phyloP scores from a whole-genome alignment of 2,797 vertebrate species.

The Micrastur ruficollis region DNA sequence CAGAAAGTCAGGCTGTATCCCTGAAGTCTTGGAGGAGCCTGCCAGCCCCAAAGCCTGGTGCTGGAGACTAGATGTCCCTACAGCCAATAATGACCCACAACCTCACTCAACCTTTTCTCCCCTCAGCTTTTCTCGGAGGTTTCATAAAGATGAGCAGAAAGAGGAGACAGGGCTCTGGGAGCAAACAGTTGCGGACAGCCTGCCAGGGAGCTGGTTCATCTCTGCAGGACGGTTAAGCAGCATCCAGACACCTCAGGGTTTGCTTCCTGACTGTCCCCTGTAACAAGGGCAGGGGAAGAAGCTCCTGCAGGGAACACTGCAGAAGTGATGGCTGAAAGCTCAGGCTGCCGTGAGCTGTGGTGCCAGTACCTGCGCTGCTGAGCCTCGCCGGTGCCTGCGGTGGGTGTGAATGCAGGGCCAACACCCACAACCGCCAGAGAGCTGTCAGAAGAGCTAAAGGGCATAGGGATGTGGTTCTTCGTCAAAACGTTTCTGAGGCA shows the following conservation, averaged over 20 bases:
- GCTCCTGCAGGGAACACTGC: neutral
- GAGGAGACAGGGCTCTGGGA: neutral
- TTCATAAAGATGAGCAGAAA: neutral
- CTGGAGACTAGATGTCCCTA: neutral
- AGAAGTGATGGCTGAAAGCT: neutral
- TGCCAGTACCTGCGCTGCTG: neutral
- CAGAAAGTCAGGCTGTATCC: neutral
- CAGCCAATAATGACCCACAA: neutral
- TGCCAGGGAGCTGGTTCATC: neutral
- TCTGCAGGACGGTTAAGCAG: neutral
- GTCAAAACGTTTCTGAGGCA: neutral
- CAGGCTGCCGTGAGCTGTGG: rapidly evolving
- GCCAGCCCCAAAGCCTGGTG: neutral
- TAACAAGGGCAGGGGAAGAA: neutral
- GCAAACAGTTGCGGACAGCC: rapidly evolving
- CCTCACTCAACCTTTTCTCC: neutral
- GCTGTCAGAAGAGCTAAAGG: neutral
- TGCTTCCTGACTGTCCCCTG: neutral
- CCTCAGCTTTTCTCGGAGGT: neutral
- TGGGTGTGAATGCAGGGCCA: neutral
- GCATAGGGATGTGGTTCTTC: neutral
- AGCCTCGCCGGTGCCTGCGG: neutral
- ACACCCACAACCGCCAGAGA: neutral
- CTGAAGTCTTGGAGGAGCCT: neutral
- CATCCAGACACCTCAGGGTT: neutral